Evolutionary conservation across 2,797 vertebrate genomes (phyloP).

Genomic region (Neosalanx taihuensis): DNA sequence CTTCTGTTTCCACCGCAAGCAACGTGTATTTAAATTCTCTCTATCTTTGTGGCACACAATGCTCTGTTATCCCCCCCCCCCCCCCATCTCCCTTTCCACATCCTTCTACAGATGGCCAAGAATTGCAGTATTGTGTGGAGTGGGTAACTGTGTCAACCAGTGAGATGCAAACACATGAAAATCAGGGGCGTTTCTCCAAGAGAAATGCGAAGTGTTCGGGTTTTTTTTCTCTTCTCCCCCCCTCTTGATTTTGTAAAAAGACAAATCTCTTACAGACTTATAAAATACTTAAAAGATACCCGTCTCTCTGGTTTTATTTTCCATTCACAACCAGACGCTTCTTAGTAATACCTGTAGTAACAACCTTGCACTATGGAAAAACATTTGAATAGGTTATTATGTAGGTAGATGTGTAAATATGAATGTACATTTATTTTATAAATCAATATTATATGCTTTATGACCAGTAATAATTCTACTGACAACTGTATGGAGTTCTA

Average conservation of each 20-base stretch:
- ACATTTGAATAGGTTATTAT: neutral
- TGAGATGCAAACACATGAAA: constrained; percentile 56
- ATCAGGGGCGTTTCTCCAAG: constrained; percentile 71
- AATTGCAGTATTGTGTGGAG: constrained; percentile 80
- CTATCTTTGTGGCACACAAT: constrained; percentile 40
- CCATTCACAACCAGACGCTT: neutral
- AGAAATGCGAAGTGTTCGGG: constrained; percentile 74
- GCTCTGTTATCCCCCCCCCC: constrained; percentile 44
- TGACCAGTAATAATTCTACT: no score
- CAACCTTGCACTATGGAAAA: no score
- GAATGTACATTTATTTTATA: neutral
- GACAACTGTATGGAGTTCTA: neutral
- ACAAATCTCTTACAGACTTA: constrained; percentile 75
- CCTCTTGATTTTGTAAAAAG: constrained; percentile 80
- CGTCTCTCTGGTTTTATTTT: constrained; percentile 3
- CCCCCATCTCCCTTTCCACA: constrained; percentile 34
- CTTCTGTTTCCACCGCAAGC: constrained; percentile 33
- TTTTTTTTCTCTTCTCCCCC: constrained; percentile 47
- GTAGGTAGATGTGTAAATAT: neutral
- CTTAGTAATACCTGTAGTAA: no score
- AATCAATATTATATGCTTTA: neutral
- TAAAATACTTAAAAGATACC: constrained; percentile 71
- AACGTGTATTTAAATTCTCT: constrained; percentile 37
- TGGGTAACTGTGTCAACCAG: constrained; percentile 59
- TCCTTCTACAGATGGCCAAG: constrained; percentile 69